phyloP scores from a whole-genome alignment of 1,140 invertebrate species.

The Pseudomyrmex concolor region DNA sequence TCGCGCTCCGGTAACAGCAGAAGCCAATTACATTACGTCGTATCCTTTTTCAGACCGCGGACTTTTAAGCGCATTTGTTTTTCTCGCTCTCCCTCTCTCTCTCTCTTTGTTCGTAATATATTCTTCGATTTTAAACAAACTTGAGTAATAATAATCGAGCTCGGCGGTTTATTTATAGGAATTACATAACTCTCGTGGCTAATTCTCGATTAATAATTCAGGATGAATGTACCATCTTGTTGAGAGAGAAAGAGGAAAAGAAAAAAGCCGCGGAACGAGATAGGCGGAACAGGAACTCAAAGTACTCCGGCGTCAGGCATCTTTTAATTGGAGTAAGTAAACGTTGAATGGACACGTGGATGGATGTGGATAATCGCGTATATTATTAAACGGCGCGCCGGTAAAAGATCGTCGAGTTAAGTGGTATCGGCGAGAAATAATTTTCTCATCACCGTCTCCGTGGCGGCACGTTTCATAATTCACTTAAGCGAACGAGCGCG shows the following conservation, averaged over 20 bases:
- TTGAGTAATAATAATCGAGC: not conserved
- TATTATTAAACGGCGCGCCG: not conserved
- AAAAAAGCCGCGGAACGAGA: not conserved
- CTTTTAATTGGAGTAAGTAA: constrained; percentile 22
- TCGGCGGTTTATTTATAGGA: not conserved
- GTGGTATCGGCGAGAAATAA: constrained; percentile 28
- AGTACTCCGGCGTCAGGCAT: not conserved
- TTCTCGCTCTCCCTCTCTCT: too few species aligned
- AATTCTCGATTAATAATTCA: not conserved
- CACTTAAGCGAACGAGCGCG: constrained; percentile 47
- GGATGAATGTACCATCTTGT: too few species aligned
- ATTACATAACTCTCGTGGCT: not conserved
- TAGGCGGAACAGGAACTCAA: not conserved
- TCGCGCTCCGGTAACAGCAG: too few species aligned
- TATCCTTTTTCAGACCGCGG: not conserved
- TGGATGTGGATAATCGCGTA: not conserved
- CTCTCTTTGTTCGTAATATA: too few species aligned
- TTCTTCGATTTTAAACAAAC: not conserved
- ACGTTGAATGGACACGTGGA: not conserved
- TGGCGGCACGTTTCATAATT: constrained; percentile 49
- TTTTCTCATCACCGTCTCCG: constrained; percentile 27
- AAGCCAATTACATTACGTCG: not conserved
- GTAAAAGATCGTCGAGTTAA: constrained; percentile 28
- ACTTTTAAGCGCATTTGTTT: too few species aligned
- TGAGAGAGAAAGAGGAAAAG: too few species aligned